Evolutionary conservation across 1,140 invertebrate species (phyloP).

Genomic region (Brachionus rotundiformis): DNA sequence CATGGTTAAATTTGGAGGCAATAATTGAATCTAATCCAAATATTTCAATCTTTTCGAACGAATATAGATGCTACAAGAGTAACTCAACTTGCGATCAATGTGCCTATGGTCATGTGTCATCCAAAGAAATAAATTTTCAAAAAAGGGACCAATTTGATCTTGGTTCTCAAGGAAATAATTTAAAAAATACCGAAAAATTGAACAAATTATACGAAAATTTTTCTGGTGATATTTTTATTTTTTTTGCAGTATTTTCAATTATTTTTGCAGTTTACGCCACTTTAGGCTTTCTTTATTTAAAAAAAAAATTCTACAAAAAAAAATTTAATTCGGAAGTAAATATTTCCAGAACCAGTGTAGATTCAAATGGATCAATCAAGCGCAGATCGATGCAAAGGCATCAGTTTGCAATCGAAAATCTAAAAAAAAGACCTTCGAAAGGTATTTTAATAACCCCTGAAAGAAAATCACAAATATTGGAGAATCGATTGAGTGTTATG

Average conservation of each 20-base stretch:
- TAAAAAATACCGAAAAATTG: neutral
- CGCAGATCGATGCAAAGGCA: neutral
- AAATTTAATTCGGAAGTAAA: neutral
- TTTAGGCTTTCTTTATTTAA: neutral
- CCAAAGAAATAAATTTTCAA: neutral
- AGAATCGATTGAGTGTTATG: neutral
- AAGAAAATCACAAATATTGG: neutral
- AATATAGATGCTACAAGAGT: neutral
- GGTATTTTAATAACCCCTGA: slow-evolving; percentile 16
- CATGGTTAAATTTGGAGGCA: neutral
- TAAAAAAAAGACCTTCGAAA: slow-evolving; percentile 45
- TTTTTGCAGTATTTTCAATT: neutral
- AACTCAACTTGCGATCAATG: neutral
- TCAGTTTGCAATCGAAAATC: slow-evolving; percentile 16
- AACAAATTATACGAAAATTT: neutral
- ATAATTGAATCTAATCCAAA: neutral
- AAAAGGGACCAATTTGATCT: no score
- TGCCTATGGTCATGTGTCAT: neutral
- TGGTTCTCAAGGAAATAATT: no score
- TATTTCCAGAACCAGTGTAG: neutral
- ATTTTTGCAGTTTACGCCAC: neutral
- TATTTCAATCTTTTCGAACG: neutral
- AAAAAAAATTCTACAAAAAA: neutral
- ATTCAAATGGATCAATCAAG: neutral
- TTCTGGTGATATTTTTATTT: neutral